Conservation (phyloP, 2,888 invertebrate species). For the Elegia similella region DNA sequence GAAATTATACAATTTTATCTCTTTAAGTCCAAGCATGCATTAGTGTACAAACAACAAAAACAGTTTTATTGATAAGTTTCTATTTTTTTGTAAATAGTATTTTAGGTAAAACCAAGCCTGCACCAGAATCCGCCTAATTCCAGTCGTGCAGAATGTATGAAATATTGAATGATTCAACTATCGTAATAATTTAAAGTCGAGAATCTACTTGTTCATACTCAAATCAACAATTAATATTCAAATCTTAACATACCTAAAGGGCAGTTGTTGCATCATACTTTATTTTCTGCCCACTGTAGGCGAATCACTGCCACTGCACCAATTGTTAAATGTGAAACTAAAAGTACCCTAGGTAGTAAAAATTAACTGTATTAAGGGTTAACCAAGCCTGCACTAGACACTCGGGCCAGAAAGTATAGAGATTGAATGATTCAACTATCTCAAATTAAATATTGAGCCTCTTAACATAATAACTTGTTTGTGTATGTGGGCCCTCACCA, state of each 20-base stretch:
- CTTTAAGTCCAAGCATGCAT: no score
- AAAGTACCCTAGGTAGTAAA: background rate
- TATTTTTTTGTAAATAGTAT: no score
- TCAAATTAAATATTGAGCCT: conserved; percentile 26
- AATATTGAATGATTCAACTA: conserved; percentile 79
- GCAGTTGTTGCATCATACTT: no score
- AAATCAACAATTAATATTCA: no score
- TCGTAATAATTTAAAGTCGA: conserved; percentile 33
- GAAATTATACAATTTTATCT: no score
- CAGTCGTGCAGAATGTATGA: conserved; percentile 46
- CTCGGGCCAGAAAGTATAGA: conserved; percentile 70
- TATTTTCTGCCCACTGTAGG: no score
- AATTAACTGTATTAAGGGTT: background rate
- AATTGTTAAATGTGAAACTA: no score
- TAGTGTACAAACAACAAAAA: no score
- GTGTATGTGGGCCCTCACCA: conserved; percentile 8
- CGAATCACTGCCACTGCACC: no score
- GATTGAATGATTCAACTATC: conserved; percentile 80
- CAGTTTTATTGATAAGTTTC: no score
- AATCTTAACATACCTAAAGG: no score
- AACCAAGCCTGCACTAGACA: conserved; percentile 10
- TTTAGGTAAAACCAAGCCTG: conserved; percentile 57
- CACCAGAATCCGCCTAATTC: conserved; percentile 53
- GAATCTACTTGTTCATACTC: no score
- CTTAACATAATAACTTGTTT: conserved; percentile 17